Percentiles rank a stretch among this genome's conserved stretches.
Conservation (phyloP, 1,140 invertebrate genomes). For the Sitobion miscanthi region DNA sequence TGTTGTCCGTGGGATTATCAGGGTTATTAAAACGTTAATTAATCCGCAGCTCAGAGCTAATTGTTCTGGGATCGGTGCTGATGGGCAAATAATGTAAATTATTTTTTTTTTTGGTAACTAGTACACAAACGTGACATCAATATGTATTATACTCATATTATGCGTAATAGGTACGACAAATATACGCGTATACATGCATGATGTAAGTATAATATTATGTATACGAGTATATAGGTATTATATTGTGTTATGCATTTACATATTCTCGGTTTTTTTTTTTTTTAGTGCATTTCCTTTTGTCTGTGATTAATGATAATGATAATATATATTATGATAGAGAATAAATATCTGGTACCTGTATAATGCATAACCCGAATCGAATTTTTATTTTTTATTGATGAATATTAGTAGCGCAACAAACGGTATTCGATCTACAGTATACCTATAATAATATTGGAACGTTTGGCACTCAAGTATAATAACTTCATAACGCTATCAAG, state of each 20-base stretch:
- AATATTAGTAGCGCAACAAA: background rate
- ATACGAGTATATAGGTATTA: too few relatives aligned
- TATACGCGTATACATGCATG: background rate
- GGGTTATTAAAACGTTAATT: slow-evolving; percentile 34
- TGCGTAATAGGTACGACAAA: background rate
- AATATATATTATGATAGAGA: too few relatives aligned
- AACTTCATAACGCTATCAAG: too few relatives aligned
- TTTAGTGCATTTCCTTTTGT: background rate
- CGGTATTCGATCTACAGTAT: background rate
- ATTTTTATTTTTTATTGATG: background rate
- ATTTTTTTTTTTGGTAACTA: background rate
- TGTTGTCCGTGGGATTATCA: slow-evolving; percentile 21
- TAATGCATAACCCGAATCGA: background rate
- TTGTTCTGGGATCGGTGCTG: slow-evolving; percentile 30
- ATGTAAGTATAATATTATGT: background rate
- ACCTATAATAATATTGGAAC: too few relatives aligned
- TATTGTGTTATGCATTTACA: background rate
- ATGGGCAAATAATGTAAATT: slow-evolving; percentile 28
- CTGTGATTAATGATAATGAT: too few relatives aligned
- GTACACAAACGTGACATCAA: background rate
- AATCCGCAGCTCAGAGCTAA: slow-evolving; percentile 14
- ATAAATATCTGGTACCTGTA: background rate
- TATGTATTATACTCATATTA: background rate
- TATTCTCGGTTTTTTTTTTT: background rate
- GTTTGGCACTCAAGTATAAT: too few relatives aligned